These are phyloP conservation scores for Stenurella melanura DNA, from an alignment of 2,888 invertebrate genomes.

Conservation along the genomic window DNA sequence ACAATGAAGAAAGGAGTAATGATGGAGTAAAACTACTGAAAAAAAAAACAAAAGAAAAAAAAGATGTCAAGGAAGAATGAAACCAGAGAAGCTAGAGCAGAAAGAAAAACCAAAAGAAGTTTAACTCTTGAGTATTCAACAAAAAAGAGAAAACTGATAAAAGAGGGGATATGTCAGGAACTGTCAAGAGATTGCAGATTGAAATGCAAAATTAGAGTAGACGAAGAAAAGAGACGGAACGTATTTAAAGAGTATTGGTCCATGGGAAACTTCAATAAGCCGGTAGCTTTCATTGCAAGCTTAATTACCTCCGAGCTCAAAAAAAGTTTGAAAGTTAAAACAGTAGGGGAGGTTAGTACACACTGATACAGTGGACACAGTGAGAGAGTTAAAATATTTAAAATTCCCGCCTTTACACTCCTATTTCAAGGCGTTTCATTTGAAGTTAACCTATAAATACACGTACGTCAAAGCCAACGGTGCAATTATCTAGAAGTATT, in stretches of 20 bases:
- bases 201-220: background rate
- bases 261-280: slow-evolving; percentile 8
- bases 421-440: no score
- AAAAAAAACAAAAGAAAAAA: background rate
- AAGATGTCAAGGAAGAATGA: background rate
- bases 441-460: no score
- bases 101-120: slow-evolving; percentile 4
- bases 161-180: background rate
- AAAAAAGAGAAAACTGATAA: slow-evolving; percentile 1
- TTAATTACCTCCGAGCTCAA: background rate
- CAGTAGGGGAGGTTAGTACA: background rate
- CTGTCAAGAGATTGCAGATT: background rate
- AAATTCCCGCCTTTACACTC: no score
- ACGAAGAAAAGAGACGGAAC: background rate
- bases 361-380: no score
- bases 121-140: background rate
- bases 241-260: slow-evolving; percentile 1
- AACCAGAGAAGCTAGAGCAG: background rate
- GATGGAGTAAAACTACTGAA: no score
- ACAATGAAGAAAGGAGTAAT: no score
- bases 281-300: background rate
- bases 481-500: no score
- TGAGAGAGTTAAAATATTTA: no score
- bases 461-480: no score
- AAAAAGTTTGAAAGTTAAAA: background rate